Base-by-base conservation (phyloP, 2,113 vertebrate genomes). In the Pteruthius melanotis region DNA sequence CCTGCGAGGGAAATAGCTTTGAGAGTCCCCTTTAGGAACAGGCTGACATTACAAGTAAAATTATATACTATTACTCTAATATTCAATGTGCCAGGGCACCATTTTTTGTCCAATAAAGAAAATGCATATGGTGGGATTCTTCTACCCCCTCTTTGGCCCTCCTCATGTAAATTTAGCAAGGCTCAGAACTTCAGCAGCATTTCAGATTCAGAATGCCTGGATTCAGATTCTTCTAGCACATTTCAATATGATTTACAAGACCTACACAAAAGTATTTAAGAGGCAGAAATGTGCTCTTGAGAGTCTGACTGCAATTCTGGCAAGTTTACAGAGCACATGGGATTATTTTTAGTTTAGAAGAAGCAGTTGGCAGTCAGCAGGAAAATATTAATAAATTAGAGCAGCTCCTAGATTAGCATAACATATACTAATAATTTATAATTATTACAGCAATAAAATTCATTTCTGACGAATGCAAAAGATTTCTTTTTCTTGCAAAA, bases 361-460 rank as follows among this genome's bases (percentile, higher is more conserved):
- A 86, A 71, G 28, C 18, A 84, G 18, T 40, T 83, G 50, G 56
- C 30, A 70, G 33, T 81, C 33, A 52, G 8, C 8, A 31, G 30
- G 21, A 59, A 90, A 83, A 82, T 59, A 87, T 35, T 26, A 82
- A 84, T 63, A 75, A 93, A 89, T 89, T 83, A 82, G 13, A 93
- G 15, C 14, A 84, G 33, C 49, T 89, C 37, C 49, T 8, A 69
- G 24, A 75, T 87, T 81, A 95, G 69, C 57, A 52, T 64, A 92
- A 72, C 22, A 49, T 71, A 83, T 64, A 68, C 26, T 49, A 84
- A 74, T 35, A 78, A 82, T 66, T 91, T 66, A 87, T 66, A 85
- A 70, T 47, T 93, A 66, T 45, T 75, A 66, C 12, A 54, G 82
- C 18, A 82, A 85, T 72, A 76, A 66, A 80, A 87, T 49, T 57